Evolutionary conservation across 2,888 invertebrate genomes (phyloP).

Genomic region (Tridacna crocea): DNA sequence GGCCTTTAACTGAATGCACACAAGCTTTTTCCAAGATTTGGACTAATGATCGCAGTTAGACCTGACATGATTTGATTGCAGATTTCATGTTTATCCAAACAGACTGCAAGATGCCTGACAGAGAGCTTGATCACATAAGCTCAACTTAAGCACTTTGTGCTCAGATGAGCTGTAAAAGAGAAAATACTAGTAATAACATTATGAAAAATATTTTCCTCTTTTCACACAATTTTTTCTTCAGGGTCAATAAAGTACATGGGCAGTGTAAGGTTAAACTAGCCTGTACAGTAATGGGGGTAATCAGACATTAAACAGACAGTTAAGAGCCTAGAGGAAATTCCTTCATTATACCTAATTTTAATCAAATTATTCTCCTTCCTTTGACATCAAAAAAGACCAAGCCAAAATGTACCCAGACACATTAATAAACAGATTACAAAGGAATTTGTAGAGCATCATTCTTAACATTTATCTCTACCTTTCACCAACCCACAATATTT

Average conservation of each 20-base stretch:
- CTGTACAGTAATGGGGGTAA: neutral
- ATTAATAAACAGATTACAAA: too few species aligned
- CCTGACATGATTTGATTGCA: neutral
- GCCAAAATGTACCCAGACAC: neutral
- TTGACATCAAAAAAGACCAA: conserved; percentile 13
- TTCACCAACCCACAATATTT: too few species aligned
- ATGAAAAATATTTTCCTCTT: conserved; percentile 1
- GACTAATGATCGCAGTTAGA: too few species aligned
- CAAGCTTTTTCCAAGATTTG: too few species aligned
- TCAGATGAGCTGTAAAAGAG: too few species aligned
- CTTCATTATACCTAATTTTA: conserved; percentile 21
- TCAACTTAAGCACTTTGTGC: too few species aligned
- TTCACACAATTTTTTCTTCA: neutral
- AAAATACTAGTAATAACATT: neutral
- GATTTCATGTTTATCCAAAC: neutral
- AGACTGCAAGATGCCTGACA: neutral
- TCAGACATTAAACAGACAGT: neutral
- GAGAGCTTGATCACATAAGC: too few species aligned
- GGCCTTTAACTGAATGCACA: too few species aligned
- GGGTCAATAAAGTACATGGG: neutral
- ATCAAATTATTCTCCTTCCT: conserved; percentile 1
- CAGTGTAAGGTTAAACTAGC: neutral
- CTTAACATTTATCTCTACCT: too few species aligned
- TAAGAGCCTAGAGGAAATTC: neutral
- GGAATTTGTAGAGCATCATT: too few species aligned